Conservation (phyloP, 2,888 invertebrate species). For the Tetrapedia diversipes region DNA sequence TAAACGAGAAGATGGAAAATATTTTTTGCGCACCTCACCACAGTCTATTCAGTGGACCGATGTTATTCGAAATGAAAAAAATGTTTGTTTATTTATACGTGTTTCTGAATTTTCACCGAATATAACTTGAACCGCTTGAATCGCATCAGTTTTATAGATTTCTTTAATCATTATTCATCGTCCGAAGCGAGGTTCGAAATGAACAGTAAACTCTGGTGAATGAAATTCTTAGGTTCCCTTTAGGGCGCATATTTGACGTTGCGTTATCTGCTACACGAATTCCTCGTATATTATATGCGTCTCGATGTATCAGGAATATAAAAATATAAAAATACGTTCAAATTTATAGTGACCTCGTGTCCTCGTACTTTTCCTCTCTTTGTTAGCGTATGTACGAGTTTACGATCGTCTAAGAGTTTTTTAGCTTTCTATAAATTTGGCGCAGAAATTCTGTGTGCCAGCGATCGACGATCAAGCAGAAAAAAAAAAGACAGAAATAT, state of each 20-base stretch:
- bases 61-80: neutral
- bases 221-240: neutral
- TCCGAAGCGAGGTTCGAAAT: neutral
- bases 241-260: neutral
- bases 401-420: neutral
- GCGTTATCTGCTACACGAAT: neutral
- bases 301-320: neutral
- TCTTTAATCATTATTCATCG: constrained; percentile 18
- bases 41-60: neutral
- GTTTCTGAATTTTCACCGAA: neutral
- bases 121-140: neutral
- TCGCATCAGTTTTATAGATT: too few species aligned
- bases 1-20: neutral
- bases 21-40: neutral
- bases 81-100: constrained; percentile 18
- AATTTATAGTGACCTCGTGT: neutral
- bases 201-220: neutral
- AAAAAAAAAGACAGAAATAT: too few species aligned
- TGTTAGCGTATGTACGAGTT: neutral
- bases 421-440: neutral
- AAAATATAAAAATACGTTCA: neutral
- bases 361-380: neutral
- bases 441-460: too few species aligned
- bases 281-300: neutral
- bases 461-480: too few species aligned